A percentile compares a stretch with the other conserved stretches of the same genome.
phyloP scores from a whole-genome alignment of 1,140 invertebrate genomes.

The Trissolcus basalis region DNA sequence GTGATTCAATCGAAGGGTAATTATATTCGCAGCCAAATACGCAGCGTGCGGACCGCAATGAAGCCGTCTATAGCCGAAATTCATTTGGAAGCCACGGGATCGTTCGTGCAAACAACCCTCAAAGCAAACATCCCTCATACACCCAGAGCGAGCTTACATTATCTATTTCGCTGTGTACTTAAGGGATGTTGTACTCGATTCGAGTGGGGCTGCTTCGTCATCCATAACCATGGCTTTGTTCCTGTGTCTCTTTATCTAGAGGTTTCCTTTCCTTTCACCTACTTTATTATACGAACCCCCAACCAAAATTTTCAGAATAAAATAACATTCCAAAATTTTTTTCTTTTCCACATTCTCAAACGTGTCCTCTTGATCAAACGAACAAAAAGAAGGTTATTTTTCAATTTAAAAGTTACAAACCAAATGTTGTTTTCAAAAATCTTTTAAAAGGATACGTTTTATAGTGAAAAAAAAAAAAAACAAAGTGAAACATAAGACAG shows the following conservation, averaged over 20 bases:
- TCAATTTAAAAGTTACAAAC: too few species aligned
- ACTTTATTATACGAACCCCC: neutral
- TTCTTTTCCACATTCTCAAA: too few species aligned
- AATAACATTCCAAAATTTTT: too few species aligned
- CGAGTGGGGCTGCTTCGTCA: slow-evolving; percentile 51
- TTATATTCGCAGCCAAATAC: slow-evolving; percentile 54
- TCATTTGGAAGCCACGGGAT: slow-evolving; percentile 62
- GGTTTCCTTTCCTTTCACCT: neutral
- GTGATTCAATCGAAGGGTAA: slow-evolving; percentile 46
- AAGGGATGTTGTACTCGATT: slow-evolving; percentile 65
- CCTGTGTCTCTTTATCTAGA: slow-evolving; percentile 29
- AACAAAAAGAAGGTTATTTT: too few species aligned
- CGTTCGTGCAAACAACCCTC: slow-evolving; percentile 67
- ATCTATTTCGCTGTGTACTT: slow-evolving; percentile 70
- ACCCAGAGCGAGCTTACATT: slow-evolving; percentile 67
- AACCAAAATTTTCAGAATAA: too few species aligned
- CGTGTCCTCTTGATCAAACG: too few species aligned
- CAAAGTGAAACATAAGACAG: too few species aligned
- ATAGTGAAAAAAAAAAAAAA: too few species aligned
- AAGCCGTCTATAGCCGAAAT: slow-evolving; percentile 59
- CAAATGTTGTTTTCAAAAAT: too few species aligned
- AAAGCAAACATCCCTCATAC: slow-evolving; percentile 69
- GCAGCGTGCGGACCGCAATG: slow-evolving; percentile 54
- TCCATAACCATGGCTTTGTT: slow-evolving; percentile 53
- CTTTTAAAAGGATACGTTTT: too few species aligned